Percentiles rank a stretch among this genome's conserved stretches.
These are phyloP conservation scores for Pangasius macronema DNA, from an alignment of 2,797 vertebrate species.

Conservation along the genomic window DNA sequence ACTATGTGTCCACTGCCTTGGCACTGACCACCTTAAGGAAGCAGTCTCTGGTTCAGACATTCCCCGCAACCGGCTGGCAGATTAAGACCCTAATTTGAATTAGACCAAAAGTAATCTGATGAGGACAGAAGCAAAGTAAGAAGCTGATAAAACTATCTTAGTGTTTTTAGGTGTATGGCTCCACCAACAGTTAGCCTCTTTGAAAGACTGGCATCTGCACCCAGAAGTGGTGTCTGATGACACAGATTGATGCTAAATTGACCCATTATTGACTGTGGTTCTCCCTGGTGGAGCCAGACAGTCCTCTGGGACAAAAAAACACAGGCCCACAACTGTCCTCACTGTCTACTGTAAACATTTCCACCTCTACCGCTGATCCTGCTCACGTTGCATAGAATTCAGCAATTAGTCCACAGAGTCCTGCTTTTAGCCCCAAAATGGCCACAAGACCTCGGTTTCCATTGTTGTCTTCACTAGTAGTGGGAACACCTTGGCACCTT, in stretches of 20 bases:
- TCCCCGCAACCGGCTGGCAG: neutral
- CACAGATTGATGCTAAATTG: neutral
- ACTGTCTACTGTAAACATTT: neutral
- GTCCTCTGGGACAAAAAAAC: neutral
- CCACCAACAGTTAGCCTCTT: neutral
- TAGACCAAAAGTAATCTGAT: neutral
- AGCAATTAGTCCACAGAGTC: neutral
- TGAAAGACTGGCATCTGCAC: neutral
- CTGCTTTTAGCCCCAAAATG: neutral
- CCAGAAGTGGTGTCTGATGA: neutral
- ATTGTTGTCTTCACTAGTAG: neutral
- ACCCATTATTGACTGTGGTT: neutral
- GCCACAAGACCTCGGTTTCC: neutral
- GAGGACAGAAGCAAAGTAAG: neutral
- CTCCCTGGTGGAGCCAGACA: neutral
- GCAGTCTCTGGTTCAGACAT: neutral
- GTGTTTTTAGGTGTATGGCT: neutral
- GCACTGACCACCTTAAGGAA: neutral
- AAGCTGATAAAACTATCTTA: neutral
- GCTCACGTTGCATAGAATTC: neutral
- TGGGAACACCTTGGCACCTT: neutral
- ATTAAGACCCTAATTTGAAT: neutral
- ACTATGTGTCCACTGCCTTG: neutral
- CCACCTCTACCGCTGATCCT: neutral
- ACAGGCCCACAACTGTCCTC: neutral